Conservation (phyloP, 1,140 invertebrate species). For the Temnothorax curvispinosus region DNA sequence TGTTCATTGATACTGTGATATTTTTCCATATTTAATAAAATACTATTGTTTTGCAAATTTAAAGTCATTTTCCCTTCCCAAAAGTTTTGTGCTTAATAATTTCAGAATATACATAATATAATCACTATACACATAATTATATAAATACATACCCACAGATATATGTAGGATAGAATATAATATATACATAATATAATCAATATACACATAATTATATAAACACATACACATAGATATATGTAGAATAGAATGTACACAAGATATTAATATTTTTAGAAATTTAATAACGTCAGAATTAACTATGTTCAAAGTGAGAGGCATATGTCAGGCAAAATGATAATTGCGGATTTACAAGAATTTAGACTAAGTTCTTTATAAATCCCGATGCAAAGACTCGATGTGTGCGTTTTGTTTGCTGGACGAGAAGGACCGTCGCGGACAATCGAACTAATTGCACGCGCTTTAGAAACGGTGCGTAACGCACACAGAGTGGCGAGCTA, state of each 20-base stretch:
- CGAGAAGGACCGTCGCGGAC: background rate
- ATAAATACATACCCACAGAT: background rate
- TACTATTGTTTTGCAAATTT: background rate
- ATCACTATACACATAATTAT: background rate
- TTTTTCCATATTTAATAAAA: background rate
- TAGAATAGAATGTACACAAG: background rate
- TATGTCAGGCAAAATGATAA: background rate
- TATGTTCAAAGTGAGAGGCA: background rate
- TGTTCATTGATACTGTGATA: background rate
- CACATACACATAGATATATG: background rate
- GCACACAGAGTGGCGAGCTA: background rate
- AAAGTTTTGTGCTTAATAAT: background rate
- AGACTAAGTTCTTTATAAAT: background rate
- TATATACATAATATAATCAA: background rate
- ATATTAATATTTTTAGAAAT: background rate
- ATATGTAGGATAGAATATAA: background rate
- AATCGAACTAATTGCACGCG: conserved; percentile 17
- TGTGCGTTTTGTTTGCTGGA: background rate
- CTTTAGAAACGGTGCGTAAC: background rate
- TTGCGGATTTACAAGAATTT: background rate
- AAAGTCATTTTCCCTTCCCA: background rate
- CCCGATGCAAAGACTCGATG: background rate
- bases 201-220: background rate
- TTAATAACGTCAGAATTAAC: background rate
- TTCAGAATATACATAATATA: background rate